Evolutionary conservation across 2,797 vertebrate genomes (phyloP).

Genomic region (Acrocephalus scirpaceus): DNA sequence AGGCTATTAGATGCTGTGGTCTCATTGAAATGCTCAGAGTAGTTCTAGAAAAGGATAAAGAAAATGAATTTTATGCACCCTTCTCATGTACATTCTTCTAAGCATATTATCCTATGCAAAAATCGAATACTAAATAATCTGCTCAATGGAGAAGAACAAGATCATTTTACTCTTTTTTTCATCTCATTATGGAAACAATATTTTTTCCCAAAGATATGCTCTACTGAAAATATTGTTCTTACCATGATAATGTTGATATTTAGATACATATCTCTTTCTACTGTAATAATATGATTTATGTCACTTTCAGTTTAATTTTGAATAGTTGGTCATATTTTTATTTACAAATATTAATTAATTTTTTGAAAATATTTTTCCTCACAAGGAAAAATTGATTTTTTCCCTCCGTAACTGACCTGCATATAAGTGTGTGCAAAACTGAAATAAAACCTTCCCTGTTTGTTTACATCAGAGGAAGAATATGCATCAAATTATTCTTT

Average conservation of each 20-base stretch:
- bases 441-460: background rate
- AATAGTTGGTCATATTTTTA: background rate
- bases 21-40: background rate
- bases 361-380: background rate
- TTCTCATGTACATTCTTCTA: background rate
- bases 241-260: background rate
- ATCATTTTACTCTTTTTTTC: background rate
- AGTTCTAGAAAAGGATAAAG: background rate
- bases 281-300: background rate
- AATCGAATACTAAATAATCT: background rate
- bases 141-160: background rate
- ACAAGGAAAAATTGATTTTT: background rate
- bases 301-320: background rate
- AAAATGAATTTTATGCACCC: background rate
- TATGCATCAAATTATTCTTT: background rate
- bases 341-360: background rate
- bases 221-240: background rate
- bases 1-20: background rate
- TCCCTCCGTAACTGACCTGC: background rate
- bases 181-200: background rate
- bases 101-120: background rate
- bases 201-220: background rate
- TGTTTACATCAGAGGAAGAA: background rate
- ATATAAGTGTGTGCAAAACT: background rate
- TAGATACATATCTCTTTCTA: background rate